Conservation (phyloP, 2,113 vertebrate genomes). For the Chionomys nivalis region DNA sequence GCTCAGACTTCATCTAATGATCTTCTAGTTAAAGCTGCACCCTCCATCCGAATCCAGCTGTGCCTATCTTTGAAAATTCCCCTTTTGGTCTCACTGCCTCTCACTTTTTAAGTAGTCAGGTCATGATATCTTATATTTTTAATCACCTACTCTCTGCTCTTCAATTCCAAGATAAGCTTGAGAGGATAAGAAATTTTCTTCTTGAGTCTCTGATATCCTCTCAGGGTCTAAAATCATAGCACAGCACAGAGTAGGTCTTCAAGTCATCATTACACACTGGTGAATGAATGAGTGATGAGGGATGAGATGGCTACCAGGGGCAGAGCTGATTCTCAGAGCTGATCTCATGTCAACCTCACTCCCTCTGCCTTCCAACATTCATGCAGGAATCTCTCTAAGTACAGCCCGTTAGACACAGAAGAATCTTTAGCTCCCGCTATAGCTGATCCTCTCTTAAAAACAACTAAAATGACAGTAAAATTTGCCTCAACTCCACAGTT, state of each 20-base stretch:
- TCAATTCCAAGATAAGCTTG: neutral
- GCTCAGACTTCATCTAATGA: no score
- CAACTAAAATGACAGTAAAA: neutral
- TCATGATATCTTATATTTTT: no score
- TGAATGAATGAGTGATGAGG: neutral
- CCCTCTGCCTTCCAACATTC: no score
- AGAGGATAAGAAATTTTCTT: neutral
- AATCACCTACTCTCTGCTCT: neutral
- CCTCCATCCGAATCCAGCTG: neutral
- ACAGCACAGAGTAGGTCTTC: neutral
- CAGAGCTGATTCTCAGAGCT: neutral
- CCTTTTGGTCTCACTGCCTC: accelerated
- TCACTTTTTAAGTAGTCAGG: neutral
- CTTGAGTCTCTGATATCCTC: neutral
- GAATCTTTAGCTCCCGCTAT: no score
- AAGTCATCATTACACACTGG: neutral
- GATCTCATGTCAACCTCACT: neutral
- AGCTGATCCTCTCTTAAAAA: neutral
- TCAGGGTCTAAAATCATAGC: neutral
- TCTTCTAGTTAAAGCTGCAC: neutral
- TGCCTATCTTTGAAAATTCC: neutral
- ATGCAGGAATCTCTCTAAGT: neutral
- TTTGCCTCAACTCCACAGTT: no score
- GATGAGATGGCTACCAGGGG: no score
- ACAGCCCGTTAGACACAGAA: neutral